Base-by-base conservation (phyloP, 2,797 vertebrate genomes). In the Pangasius djambal region DNA sequence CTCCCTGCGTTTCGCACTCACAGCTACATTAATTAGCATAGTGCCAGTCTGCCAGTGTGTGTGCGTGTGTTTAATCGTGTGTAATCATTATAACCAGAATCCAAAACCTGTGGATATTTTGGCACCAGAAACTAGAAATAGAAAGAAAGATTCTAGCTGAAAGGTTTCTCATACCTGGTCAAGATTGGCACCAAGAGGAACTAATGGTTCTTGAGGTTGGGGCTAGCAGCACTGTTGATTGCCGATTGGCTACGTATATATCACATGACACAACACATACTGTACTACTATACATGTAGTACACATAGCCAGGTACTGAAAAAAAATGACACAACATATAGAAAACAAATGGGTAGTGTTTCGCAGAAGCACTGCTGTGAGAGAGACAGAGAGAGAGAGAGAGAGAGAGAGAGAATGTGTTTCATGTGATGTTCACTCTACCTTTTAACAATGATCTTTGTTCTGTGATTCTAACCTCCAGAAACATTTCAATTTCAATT, bases 1-100 rank as follows among this genome's bases (percentile, higher is more conserved):
- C 94, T 94, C 95, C 90, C 83, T 95, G 92, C 95, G 93, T 95
- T 95, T 95, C 94, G 90, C 93, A 95, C 95, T 96, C 94, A 94
- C 94, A 96, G 95, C 95, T 94, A 96, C 94, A 92, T 96, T 96
- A 96, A 96, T 96, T 96, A 97, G 95, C 96, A 96, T 96, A 96
- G 94, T 94, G 93, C 92, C 94, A 95, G 94, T 92, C 95, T 95
- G 93, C 94, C 94, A 94, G 94, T 79, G n/a, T 93, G 61, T 67
- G 37, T 83, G 34, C 25, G 82, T 83, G 82, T n/a, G 81, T 67
- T 57, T 57, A 6, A 57, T 25, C 67, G 15, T 69, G 78, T 82
- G 20, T 9, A 6, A 81, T 81, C 22, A 83, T 28, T 63, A 59
- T 63, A 81, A 77, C 44, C 50, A 44, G 22, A 77, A 83, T 15